Base-by-base conservation (phyloP, 2,888 invertebrate species). In the Sinhomidia bicolor region DNA sequence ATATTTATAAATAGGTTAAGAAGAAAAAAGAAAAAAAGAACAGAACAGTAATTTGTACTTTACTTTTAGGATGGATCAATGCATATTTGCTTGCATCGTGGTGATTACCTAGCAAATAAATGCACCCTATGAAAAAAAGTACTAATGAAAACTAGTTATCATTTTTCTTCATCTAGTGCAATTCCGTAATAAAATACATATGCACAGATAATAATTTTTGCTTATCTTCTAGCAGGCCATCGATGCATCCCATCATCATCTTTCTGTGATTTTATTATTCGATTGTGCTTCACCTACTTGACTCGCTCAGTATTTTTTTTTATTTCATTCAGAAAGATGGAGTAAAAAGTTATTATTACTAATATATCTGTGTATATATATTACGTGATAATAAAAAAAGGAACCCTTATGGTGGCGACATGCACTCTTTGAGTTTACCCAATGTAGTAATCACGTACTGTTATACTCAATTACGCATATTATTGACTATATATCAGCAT, bases 1-100 rank as follows among this genome's bases (percentile, higher is more conserved):
- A 65, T 20, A 81, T n/a, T 44, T 44, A 81, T 62, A 80, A 81
- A 76, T 81, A 81, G 81, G 81, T 81, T 81, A 81, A 57, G 41
- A 36, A 79, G 57, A n/a, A 44, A 10, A 14, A 29, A 79, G 29
- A 60, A 17, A n/a, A n/a, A n/a, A n/a, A n/a, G n/a, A n/a, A n/a
- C n/a, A n/a, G n/a, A n/a, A n/a, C n/a, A n/a, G n/a, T 17, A 29
- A 76, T 54, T 76, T 76, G 76, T 76, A 17, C 29, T 20, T 76
- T 54, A 7, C 54, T 54, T 51, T 32, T 76, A 76, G 32, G 29
- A 76, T 44, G 71, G 44, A 71, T 71, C 32, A 76, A 76, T 29
- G 54, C 29, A 32, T 51, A 12, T 10, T 0, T 74, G 29, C 2
- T 32, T 54, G 5, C n/a, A 7, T 17, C 29, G n/a, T n/a, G n/a